Base-by-base conservation (phyloP, 1,140 invertebrate genomes). In the Hycleus cichorii region DNA sequence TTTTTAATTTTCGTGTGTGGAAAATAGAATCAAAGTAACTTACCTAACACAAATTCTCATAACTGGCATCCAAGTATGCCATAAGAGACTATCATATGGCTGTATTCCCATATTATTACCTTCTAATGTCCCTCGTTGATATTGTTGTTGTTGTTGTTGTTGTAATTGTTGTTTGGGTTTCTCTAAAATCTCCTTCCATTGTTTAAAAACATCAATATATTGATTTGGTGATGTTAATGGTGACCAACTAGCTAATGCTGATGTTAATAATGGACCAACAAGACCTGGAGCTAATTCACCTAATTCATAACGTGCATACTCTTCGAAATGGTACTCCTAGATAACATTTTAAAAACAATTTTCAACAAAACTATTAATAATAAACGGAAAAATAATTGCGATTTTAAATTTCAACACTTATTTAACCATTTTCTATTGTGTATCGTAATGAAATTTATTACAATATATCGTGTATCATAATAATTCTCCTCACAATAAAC, bases 31-130 rank as follows among this genome's bases (percentile, higher is more conserved):
- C 55, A 49, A 49, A 54, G 58, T 61, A 69, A 71, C 78, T 77
- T 79, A 86, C 80, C 81, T 77, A 65, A 88, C 78, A 39, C 87
- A 81, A 58, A 77, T 78, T 64, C 90, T 78, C 52, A 94, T 77
- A 54, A 79, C 80, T 32, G 93, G 93, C 81, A 95, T 89, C 84
- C 93, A 92, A 1, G 88, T 83, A 58, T 93, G 88, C 93, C 93
- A 96, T 51, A 97, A 77, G 3, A 96, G 74, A 62, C 81, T 81
- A 68, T 90, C 86, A 69, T 91, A 93, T 1, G 89, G 85, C 69
- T 87, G 84, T 73, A 89, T 83, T 47, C 80, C 73, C 55, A 76
- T 78, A 57, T 77, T 74, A 50, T 77, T 76, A 63, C 52, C 62
- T 76, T 55, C 77, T 74, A 67, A 59, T 62, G 68, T 73, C 66